Evolutionary conservation across 2,797 vertebrate genomes (phyloP).

Genomic region (Gambusia yucatana): DNA sequence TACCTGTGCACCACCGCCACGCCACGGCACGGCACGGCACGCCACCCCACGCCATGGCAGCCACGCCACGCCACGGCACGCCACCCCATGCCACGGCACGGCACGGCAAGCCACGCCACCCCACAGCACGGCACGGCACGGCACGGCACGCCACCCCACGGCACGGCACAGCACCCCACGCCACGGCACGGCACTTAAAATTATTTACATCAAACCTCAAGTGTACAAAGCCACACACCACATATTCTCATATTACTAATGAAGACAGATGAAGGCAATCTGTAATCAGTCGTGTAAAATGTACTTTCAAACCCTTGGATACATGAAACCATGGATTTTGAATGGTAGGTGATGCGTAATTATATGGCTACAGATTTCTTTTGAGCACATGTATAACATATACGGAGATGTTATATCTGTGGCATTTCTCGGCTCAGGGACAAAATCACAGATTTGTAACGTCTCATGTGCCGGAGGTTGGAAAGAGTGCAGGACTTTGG

Average conservation of each 20-base stretch:
- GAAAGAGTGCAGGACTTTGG: conserved; percentile 49
- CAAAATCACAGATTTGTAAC: conserved; percentile 40
- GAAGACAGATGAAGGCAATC: neutral
- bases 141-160: too few species aligned
- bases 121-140: too few species aligned
- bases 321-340: neutral
- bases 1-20: too few species aligned
- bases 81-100: too few species aligned
- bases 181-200: neutral
- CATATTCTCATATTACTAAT: neutral
- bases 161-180: too few species aligned
- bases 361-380: neutral
- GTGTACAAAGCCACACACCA: neutral
- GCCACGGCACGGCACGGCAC: too few species aligned
- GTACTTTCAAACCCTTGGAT: neutral
- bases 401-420: conserved; percentile 9
- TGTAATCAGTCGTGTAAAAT: neutral
- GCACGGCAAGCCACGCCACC: too few species aligned
- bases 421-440: conserved; percentile 23
- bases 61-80: too few species aligned
- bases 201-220: neutral
- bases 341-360: neutral
- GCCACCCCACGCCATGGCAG: too few species aligned
- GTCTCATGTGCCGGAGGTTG: conserved; percentile 28
- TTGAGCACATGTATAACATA: neutral